phyloP scores from a whole-genome alignment of 2,113 vertebrate species.

The Drymodes brunneopygia region DNA sequence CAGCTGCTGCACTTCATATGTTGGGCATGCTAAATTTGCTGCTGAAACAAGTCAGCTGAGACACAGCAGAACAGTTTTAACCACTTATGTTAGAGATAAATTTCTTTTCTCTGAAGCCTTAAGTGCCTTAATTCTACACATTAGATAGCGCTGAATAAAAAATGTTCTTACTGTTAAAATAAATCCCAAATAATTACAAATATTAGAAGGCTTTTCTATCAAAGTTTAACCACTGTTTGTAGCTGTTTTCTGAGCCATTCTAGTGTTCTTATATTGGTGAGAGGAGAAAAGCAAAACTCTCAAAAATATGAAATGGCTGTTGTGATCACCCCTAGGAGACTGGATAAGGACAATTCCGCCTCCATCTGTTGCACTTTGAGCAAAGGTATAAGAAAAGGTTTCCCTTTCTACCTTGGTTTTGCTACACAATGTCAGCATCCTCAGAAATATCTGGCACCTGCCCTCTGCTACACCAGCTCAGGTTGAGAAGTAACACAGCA shows the following conservation, averaged over 20 bases:
- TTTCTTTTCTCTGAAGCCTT: background rate
- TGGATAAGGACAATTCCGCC: background rate
- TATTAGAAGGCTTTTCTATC: background rate
- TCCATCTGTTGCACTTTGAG: background rate
- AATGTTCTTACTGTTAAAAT: background rate
- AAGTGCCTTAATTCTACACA: slow-evolving; percentile 10
- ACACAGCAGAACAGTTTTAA: background rate
- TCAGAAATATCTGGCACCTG: background rate
- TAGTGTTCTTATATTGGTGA: background rate
- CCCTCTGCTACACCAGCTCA: background rate
- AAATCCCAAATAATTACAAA: background rate
- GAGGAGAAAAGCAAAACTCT: background rate
- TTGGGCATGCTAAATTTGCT: background rate
- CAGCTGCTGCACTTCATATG: background rate
- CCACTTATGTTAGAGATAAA: background rate
- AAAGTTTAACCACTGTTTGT: background rate
- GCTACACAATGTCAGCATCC: background rate
- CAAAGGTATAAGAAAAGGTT: background rate
- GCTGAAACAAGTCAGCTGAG: background rate
- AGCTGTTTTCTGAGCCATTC: background rate
- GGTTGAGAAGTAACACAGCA: background rate
- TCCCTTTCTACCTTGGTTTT: background rate
- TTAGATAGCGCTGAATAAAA: background rate
- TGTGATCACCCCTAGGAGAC: background rate
- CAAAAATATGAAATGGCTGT: background rate